These are phyloP conservation scores for Noctua pronuba DNA, from an alignment of 2,888 invertebrate species.

Conservation along the genomic window DNA sequence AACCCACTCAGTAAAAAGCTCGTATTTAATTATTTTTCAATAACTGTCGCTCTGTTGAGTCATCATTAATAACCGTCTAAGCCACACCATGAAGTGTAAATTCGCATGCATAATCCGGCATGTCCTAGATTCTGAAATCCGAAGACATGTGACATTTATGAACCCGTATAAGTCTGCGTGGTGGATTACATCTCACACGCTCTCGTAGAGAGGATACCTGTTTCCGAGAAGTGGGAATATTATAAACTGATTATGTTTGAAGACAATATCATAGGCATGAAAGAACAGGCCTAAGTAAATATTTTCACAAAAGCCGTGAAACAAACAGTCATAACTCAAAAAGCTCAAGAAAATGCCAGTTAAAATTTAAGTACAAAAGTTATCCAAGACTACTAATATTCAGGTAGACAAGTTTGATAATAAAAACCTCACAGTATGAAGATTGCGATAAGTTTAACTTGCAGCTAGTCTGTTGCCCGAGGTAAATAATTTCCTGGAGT, in stretches of 20 bases:
- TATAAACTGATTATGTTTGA: neutral
- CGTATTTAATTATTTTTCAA: neutral
- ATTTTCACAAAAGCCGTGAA: neutral
- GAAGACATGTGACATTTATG: neutral
- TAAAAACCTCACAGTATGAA: constrained; percentile 52
- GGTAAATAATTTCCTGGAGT: constrained; percentile 52
- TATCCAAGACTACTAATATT: constrained; percentile 29
- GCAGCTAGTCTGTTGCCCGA: constrained; percentile 43
- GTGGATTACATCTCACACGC: neutral
- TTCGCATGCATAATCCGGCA: neutral
- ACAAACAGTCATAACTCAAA: constrained; percentile 1
- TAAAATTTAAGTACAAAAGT: constrained; percentile 31
- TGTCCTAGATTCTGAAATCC: neutral
- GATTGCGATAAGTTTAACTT: constrained; percentile 51
- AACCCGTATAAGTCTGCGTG: neutral
- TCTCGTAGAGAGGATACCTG: neutral
- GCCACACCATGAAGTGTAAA: neutral
- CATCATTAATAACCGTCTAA: too few species aligned
- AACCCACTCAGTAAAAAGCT: neutral
- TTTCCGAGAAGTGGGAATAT: neutral
- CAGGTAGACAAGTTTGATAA: constrained; percentile 43
- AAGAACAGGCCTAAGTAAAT: too few species aligned
- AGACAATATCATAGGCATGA: neutral
- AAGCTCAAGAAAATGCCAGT: neutral
- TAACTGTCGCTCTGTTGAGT: too few species aligned